Percentiles rank a stretch among this genome's conserved stretches.
Conservation (phyloP, 2,888 invertebrate genomes). For the Bursaphelenchus okinawaensis region DNA sequence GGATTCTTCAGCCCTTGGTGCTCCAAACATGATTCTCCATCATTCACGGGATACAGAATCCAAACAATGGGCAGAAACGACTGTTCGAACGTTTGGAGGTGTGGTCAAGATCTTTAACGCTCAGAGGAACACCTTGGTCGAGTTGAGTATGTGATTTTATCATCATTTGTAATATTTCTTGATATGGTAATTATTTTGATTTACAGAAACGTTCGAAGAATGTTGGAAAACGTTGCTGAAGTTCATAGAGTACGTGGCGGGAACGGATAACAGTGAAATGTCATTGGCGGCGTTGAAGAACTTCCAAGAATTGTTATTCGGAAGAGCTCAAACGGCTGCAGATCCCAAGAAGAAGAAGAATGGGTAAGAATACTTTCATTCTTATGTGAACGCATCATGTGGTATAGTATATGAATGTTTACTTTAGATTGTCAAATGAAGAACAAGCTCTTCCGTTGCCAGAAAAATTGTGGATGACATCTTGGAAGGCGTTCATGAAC, state of each 20-base stretch:
- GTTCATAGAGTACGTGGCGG: constrained; percentile 85
- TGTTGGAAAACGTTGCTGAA: constrained; percentile 89
- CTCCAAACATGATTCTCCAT: constrained; percentile 83
- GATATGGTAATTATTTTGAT: constrained; percentile 3
- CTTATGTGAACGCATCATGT: too few species aligned
- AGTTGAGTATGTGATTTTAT: constrained; percentile 23
- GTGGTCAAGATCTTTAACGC: constrained; percentile 53
- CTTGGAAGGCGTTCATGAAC: constrained; percentile 42
- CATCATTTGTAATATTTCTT: constrained; percentile 19
- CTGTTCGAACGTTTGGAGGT: constrained; percentile 58
- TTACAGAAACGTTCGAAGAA: constrained; percentile 83
- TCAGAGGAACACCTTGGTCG: constrained; percentile 35
- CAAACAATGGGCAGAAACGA: constrained; percentile 68
- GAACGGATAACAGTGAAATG: constrained; percentile 75
- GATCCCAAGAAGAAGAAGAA: not conserved
- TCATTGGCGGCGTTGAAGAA: constrained; percentile 91
- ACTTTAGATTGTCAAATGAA: constrained; percentile 8
- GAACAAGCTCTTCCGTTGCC: constrained; percentile 37
- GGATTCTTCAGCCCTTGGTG: constrained; percentile 63
- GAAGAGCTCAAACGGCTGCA: constrained; percentile 10
- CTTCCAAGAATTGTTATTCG: constrained; percentile 76
- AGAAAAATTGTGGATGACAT: constrained; percentile 46
- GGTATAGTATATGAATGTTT: too few species aligned
- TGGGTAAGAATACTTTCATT: too few species aligned
- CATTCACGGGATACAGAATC: constrained; percentile 96